phyloP scores from a whole-genome alignment of 2,113 vertebrate genomes.

The Cynopterus brachyotis region DNA sequence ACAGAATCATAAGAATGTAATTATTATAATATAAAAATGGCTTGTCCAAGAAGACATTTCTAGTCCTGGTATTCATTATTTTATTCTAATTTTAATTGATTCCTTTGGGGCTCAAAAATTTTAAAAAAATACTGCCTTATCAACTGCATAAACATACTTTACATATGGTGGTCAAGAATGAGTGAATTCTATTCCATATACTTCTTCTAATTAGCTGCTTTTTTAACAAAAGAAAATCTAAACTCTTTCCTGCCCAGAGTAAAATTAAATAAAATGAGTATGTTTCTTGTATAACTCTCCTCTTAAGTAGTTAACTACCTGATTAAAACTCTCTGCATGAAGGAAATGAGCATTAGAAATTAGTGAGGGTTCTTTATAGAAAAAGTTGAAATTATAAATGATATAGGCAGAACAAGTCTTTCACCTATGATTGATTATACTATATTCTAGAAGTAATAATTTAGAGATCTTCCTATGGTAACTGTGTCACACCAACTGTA shows the following conservation, averaged over 20 bases:
- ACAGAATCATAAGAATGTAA: constrained; percentile 78
- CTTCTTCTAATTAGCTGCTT: constrained; percentile 64
- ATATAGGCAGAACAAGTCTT: neutral
- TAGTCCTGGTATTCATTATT: constrained; percentile 68
- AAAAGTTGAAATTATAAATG: constrained; percentile 15
- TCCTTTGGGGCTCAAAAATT: constrained; percentile 60
- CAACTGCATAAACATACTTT: constrained; percentile 63
- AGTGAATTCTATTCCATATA: constrained; percentile 42
- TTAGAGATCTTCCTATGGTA: neutral
- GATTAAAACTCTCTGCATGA: constrained; percentile 19
- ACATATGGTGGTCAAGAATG: constrained; percentile 43
- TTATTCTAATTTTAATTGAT: constrained; percentile 81
- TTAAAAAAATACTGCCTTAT: constrained; percentile 55
- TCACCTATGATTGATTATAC: neutral
- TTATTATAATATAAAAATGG: constrained; percentile 80
- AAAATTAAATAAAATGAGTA: constrained; percentile 16
- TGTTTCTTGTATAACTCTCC: neutral
- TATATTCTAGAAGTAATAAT: neutral
- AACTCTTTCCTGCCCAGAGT: neutral
- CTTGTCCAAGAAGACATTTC: constrained; percentile 75
- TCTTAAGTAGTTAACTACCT: neutral
- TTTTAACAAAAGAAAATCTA: constrained; percentile 51
- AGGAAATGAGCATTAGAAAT: constrained; percentile 4
- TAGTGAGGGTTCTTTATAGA: neutral
- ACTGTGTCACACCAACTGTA: neutral